These are phyloP conservation scores for Stichodactyla helianthus DNA, from an alignment of 64 coral and sea anemone genomes.

Conservation along the genomic window DNA sequence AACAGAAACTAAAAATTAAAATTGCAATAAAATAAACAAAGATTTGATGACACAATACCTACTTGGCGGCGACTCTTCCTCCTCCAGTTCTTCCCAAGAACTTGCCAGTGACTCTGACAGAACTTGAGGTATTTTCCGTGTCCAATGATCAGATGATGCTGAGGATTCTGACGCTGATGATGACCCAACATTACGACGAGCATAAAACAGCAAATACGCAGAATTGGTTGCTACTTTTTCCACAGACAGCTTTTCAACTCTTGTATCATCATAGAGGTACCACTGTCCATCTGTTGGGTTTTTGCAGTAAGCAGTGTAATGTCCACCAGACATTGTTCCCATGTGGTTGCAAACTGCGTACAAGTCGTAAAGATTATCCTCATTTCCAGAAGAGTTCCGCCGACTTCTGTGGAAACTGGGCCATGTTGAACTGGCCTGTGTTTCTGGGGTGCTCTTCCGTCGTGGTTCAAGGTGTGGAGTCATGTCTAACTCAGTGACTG, in stretches of 20 bases:
- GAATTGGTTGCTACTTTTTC: constrained; percentile 54
- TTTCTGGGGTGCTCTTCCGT: constrained; percentile 21
- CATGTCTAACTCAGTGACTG: constrained; percentile 64
- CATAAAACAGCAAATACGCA: constrained; percentile 89
- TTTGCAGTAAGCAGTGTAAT: constrained; percentile 89
- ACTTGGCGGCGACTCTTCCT: constrained; percentile 6
- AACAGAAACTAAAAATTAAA: too few species aligned
- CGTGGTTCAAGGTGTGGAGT: constrained; percentile 74
- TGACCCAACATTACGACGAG: constrained; percentile 51
- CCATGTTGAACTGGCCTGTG: constrained; percentile 36
- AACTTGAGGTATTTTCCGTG: constrained; percentile 59
- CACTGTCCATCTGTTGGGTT: constrained; percentile 77
- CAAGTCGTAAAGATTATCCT: constrained; percentile 81
- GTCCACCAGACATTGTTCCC: constrained; percentile 80
- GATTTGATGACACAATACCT: background rate
- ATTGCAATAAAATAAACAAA: background rate
- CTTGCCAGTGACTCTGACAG: constrained; percentile 61
- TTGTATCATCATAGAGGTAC: constrained; percentile 80
- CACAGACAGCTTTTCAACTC: constrained; percentile 35
- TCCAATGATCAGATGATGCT: constrained; percentile 66
- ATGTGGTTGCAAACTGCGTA: constrained; percentile 94
- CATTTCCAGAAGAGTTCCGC: constrained; percentile 25
- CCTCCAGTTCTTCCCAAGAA: constrained; percentile 35
- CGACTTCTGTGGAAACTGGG: constrained; percentile 52
- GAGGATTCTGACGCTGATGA: constrained; percentile 70